Evolutionary conservation across 2,888 invertebrate genomes (phyloP), one percentile per base, ranked within the genome.

Genomic region (Drosophila longiperda): DNA sequence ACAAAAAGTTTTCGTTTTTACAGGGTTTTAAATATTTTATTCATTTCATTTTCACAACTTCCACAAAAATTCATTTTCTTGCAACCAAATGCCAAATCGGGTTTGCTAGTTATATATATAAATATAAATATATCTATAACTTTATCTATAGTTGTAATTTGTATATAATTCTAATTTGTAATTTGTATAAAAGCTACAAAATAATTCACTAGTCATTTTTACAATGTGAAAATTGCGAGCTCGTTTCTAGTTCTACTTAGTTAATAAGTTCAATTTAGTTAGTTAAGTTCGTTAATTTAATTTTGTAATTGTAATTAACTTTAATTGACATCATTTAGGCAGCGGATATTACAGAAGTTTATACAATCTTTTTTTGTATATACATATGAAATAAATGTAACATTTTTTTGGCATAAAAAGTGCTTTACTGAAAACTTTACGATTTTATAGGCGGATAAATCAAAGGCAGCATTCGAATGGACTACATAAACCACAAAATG

Each of bases 171-270:
- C 20, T 75, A 79, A 63, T 60, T 66, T 72, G 66, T 61, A 67
- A 74, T 62, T 62, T 72, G 67, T 71, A 67, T 29, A 75, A 75
- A 75, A 73, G 72, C 75, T 73, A 84, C 88, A 87, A 85, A 80
- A 75, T 80, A 85, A 87, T 87, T 89, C 82, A 84, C 91, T 91
- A 91, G 91, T 91, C 92, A 91, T 90, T 90, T 87, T 90, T 87
- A 90, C 82, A 85, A 87, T 82, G 90, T 89, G 87, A 88, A 91
- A 90, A 91, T 90, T 92, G 89, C 91, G 86, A 91, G 85, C 86
- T 83, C 82, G 74, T 77, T 80, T 80, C 89, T 86, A 89, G 84
- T 89, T 87, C 53, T 71, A 68, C 20, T 72, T 75, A 78, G 65
- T 26, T 75, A 66, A 55, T 63, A 62, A 65, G 58, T 34, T 38